Evolutionary conservation across 2,797 vertebrate genomes (phyloP).

Genomic region (Sebastes kiyomatsui): DNA sequence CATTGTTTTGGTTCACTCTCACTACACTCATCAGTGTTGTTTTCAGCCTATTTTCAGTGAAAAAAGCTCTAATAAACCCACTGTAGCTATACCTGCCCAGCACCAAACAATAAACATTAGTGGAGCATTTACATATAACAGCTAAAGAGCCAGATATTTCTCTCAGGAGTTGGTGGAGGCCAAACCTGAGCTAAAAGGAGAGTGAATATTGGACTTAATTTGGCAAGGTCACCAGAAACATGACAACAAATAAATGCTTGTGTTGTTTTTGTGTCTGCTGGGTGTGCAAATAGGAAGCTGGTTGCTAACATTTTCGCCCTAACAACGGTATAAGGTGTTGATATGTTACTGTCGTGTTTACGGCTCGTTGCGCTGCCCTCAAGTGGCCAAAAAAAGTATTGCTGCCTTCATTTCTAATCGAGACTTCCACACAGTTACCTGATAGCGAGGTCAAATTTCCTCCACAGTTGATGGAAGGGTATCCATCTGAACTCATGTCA

Average conservation of each 20-base stretch:
- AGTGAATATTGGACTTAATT: not conserved
- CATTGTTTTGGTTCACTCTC: not conserved
- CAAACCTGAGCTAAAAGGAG: not conserved
- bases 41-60: too few species aligned
- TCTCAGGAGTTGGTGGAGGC: not conserved
- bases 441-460: not conserved
- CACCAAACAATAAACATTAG: not conserved
- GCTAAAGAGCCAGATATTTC: not conserved
- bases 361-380: not conserved
- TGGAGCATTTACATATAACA: not conserved
- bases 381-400: not conserved
- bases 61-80: not conserved
- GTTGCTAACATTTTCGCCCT: not conserved
- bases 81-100: not conserved
- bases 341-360: not conserved
- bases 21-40: not conserved
- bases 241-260: not conserved
- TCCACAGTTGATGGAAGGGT: not conserved
- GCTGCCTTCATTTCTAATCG: not conserved
- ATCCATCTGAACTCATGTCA: not conserved
- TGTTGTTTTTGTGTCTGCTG: not conserved
- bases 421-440: not conserved
- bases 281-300: not conserved
- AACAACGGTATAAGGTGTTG: not conserved
- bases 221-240: not conserved